Evolutionary conservation across 1,140 invertebrate genomes (phyloP), one percentile per base, ranked within the genome.

Genomic region (Nixonia krombeini): DNA sequence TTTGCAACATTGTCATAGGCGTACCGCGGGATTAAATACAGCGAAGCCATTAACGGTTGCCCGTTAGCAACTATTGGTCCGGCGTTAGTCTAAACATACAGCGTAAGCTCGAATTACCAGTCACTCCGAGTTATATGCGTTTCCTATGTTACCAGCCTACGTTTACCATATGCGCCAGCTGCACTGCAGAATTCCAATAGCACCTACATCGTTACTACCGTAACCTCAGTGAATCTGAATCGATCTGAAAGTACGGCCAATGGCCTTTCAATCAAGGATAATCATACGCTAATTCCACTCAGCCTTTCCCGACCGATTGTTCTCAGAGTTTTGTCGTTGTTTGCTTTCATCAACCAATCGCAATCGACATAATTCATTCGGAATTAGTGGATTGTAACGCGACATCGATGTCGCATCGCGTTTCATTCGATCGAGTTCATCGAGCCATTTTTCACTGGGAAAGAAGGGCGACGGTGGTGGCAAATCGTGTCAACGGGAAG

Each of bases 111-210:
- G 69, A 69, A 75, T 78, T 76, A 73, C 80, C 72, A 78, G 80
- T 79, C 75, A 72, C 64, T 75, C 52, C 75, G 72, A 80, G 78
- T 82, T 82, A 82, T 82, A 78, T 80, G 68, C 72, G 64, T 74
- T 80, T 69, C 66, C 76, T 77, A 76, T 72, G 79, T 80, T 77
- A 79, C 46, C 41, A 37, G 41, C 40, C 50, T 52, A 56, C 55
- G 59, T 70, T 47, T 53, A 41, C 61, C 59, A 70, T 64, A 64
- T 64, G 67, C 71, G 51, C 67, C 74, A 79, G 76, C 77, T 81
- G 77, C 79, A 78, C 72, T 77, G 77, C 79, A 77, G 77, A 78
- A 79, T 78, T 76, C 69, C 72, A 72, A 81, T 79, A 78, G 75
- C 75, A 79, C 78, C 75, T 80, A 79, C 73, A 72, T 72, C 72